These are phyloP conservation scores for Dinocampus coccinellae DNA, from an alignment of 2,888 invertebrate genomes.

Conservation along the genomic window DNA sequence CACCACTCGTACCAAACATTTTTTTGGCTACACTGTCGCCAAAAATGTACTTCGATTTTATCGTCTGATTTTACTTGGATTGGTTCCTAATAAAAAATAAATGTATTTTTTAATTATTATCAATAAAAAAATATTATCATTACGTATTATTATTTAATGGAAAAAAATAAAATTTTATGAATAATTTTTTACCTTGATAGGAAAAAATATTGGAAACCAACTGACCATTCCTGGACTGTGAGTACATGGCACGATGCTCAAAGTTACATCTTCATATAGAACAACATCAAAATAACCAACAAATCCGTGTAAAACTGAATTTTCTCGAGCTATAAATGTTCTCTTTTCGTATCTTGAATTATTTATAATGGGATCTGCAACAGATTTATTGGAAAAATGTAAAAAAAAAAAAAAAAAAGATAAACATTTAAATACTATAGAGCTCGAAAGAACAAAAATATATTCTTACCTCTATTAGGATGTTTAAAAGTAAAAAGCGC, in stretches of 20 bases:
- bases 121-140: too few species aligned
- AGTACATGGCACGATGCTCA: slow-evolving; percentile 92
- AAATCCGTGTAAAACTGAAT: slow-evolving; percentile 92
- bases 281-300: slow-evolving; percentile 95
- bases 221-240: slow-evolving; percentile 95
- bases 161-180: slow-evolving; percentile 17
- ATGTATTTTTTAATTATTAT: background rate
- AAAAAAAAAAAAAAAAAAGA: background rate
- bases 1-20: slow-evolving; percentile 98
- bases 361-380: slow-evolving; percentile 71
- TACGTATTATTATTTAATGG: too few species aligned
- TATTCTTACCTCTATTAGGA: slow-evolving; percentile 80
- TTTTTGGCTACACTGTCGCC: slow-evolving; percentile 83
- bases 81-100: slow-evolving; percentile 74
- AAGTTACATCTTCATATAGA: slow-evolving; percentile 84
- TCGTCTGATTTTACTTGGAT: slow-evolving; percentile 80
- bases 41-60: slow-evolving; percentile 84
- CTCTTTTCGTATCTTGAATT: slow-evolving; percentile 82
- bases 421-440: background rate
- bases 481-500: slow-evolving; percentile 90
- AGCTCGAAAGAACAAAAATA: background rate
- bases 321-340: slow-evolving; percentile 79
- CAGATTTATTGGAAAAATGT: slow-evolving; percentile 14
- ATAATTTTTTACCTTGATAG: slow-evolving; percentile 77
- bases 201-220: slow-evolving; percentile 98